Conservation (phyloP, 1,140 invertebrate genomes). For the Aradophagus sp. region DNA sequence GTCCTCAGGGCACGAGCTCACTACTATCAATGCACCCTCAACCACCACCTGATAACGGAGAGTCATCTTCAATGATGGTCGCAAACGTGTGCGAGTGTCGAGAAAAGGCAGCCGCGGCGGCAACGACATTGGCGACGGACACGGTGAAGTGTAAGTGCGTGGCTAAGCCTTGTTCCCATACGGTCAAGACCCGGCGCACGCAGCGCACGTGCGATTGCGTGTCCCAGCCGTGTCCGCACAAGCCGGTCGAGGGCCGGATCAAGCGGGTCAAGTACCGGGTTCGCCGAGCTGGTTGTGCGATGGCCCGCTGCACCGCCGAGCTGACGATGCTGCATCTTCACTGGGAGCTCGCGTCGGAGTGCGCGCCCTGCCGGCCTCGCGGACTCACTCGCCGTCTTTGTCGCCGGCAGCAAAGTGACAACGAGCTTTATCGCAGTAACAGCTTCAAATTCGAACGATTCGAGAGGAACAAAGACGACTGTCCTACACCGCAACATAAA, state of each 20-base stretch:
- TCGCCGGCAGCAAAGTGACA: constrained; percentile 80
- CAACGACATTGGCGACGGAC: too few species aligned
- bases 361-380: constrained; percentile 70
- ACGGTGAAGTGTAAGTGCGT: constrained; percentile 65
- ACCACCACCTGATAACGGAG: neutral
- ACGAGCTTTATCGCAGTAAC: constrained; percentile 87
- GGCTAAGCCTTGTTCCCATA: constrained; percentile 66
- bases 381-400: constrained; percentile 80
- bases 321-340: constrained; percentile 70
- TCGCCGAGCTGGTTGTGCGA: constrained; percentile 68
- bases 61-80: neutral
- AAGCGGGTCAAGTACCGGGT: constrained; percentile 71
- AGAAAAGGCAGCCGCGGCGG: constrained; percentile 59
- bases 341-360: constrained; percentile 70
- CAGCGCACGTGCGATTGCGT: constrained; percentile 65
- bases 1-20: constrained; percentile 58
- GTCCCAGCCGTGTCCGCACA: constrained; percentile 64
- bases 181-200: constrained; percentile 60
- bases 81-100: constrained; percentile 44
- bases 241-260: constrained; percentile 67
- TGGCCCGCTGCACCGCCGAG: constrained; percentile 71
- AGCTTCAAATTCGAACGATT: constrained; percentile 90
- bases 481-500: constrained; percentile 59
- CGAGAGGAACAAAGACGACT: constrained; percentile 81
- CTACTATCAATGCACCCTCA: constrained; percentile 45